Evolutionary conservation across 2,797 vertebrate genomes (phyloP).

Genomic region (Myotis myotis): DNA sequence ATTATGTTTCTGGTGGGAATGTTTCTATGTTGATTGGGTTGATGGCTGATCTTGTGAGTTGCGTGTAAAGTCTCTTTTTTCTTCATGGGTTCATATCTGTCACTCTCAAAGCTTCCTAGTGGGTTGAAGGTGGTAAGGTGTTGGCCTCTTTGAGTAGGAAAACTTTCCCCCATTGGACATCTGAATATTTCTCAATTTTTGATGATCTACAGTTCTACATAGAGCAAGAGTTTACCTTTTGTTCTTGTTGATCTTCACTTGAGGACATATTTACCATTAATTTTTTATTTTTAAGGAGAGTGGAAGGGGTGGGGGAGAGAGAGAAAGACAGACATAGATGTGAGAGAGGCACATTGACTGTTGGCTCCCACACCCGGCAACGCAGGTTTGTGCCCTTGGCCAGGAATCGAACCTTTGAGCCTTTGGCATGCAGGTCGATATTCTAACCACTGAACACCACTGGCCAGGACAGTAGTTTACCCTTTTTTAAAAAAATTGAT

Average conservation of each 20-base stretch:
- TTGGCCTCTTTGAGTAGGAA: background rate
- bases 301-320: too few relatives aligned
- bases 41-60: background rate
- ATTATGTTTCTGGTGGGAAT: background rate
- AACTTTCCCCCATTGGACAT: background rate
- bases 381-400: background rate
- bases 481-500: too few relatives aligned
- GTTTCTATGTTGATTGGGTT: background rate
- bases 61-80: background rate
- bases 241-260: too few relatives aligned
- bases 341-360: too few relatives aligned
- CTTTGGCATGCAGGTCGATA: too few relatives aligned
- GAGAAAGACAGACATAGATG: too few relatives aligned
- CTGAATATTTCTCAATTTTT: background rate
- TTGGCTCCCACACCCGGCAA: background rate
- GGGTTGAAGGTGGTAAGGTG: background rate
- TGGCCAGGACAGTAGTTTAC: too few relatives aligned
- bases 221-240: background rate
- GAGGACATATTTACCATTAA: too few relatives aligned
- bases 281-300: too few relatives aligned
- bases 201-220: background rate
- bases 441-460: too few relatives aligned
- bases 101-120: background rate
- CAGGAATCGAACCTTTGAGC: background rate
- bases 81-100: background rate